Conservation (phyloP, 35 echinoderm and acorn worm genomes). For the Apostichopus parvimensis region DNA sequence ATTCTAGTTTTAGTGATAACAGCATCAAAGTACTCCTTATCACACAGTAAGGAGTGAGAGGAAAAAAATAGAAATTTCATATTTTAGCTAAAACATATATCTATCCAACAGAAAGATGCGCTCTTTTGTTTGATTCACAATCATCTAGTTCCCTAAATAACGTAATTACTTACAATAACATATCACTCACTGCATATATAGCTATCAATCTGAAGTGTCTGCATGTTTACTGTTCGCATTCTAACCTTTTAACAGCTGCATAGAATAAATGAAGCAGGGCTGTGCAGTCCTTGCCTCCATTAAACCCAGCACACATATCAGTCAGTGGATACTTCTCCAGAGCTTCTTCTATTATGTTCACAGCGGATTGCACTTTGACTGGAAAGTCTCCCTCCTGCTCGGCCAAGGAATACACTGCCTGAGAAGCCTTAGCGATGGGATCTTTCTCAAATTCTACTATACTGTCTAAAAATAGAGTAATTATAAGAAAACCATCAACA, state of each 20-base stretch:
- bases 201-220: too few relatives aligned
- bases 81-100: too few relatives aligned
- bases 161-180: too few relatives aligned
- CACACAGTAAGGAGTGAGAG: too few relatives aligned
- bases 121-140: too few relatives aligned
- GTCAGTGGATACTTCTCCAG: constrained; percentile 73
- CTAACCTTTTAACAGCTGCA: constrained; percentile 83
- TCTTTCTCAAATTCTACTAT: constrained; percentile 84
- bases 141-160: too few relatives aligned
- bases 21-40: too few relatives aligned
- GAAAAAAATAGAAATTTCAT: too few relatives aligned
- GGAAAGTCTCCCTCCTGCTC: constrained; percentile 19
- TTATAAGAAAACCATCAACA: not conserved
- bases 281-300: constrained; percentile 93
- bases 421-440: constrained; percentile 52
- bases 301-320: constrained; percentile 94
- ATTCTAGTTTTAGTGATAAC: too few relatives aligned
- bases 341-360: constrained; percentile 68
- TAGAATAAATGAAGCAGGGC: constrained; percentile 77
- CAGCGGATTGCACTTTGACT: not conserved
- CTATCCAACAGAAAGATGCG: too few relatives aligned
- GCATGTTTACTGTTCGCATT: too few relatives aligned
- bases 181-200: too few relatives aligned
- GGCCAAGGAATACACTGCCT: constrained; percentile 64
- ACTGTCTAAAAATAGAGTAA: constrained; percentile 21